Percentiles rank a stretch among this genome's conserved stretches.
These are phyloP conservation scores for Plestiodon gilberti DNA, from an alignment of 2,113 vertebrate genomes.

Conservation along the genomic window DNA sequence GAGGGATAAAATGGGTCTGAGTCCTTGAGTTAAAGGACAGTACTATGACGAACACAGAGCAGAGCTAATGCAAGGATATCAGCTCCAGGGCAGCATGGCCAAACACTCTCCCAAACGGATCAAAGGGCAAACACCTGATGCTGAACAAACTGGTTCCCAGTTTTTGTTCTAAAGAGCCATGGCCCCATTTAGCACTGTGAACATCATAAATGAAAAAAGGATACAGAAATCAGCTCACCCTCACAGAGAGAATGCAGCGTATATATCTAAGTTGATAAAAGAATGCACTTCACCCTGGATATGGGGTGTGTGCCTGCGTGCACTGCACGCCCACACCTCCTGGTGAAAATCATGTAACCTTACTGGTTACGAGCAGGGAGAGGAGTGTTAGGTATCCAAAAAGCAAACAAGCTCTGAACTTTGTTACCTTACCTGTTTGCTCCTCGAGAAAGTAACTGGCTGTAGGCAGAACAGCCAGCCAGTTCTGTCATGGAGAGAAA, in stretches of 20 bases:
- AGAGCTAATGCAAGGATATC: neutral
- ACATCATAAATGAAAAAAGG: neutral
- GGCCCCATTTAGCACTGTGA: neutral
- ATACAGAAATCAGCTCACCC: too few species aligned
- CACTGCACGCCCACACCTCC: neutral
- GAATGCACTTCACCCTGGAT: neutral
- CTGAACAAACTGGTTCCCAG: neutral
- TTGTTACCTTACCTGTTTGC: constrained; percentile 36
- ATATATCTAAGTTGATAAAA: constrained; percentile 2
- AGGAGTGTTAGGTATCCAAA: neutral
- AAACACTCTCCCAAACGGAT: neutral
- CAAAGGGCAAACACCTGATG: neutral
- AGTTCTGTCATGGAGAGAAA: neutral
- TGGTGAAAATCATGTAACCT: constrained; percentile 14
- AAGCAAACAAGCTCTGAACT: constrained; percentile 62
- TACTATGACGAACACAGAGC: neutral
- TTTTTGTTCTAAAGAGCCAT: neutral
- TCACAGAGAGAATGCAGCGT: rapidly evolving
- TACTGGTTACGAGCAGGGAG: neutral
- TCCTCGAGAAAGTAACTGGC: rapidly evolving
- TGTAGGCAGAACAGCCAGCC: neutral
- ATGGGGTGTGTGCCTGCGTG: neutral
- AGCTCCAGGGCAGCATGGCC: neutral
- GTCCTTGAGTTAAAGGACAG: neutral
- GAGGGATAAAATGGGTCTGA: neutral